A percentile compares a stretch with the other conserved stretches of the same genome.
Evolutionary conservation across 2,113 vertebrate species (phyloP).

Genomic region (Epinephelus moara): DNA sequence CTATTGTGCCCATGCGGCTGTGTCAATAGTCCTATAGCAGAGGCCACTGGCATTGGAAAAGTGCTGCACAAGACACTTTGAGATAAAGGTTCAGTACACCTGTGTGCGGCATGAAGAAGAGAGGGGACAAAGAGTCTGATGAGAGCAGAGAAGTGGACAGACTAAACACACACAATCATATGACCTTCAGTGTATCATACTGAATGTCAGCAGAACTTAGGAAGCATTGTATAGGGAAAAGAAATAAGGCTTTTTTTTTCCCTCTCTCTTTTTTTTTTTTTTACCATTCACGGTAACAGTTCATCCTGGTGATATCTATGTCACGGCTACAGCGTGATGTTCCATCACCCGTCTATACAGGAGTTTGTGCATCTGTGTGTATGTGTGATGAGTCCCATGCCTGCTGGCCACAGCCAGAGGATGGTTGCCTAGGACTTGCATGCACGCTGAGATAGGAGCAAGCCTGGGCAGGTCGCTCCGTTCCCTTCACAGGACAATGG

Average conservation of each 20-base stretch:
- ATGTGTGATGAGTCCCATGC: constrained; percentile 9
- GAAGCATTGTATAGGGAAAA: neutral
- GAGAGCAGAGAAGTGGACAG: constrained; percentile 21
- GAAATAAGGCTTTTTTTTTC: neutral
- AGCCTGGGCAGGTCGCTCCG: constrained; percentile 64
- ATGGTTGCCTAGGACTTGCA: constrained; percentile 61
- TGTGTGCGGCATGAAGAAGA: constrained; percentile 43
- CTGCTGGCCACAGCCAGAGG: constrained; percentile 40
- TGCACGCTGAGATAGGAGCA: constrained; percentile 62
- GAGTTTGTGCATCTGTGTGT: constrained; percentile 4
- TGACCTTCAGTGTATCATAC: constrained; percentile 3
- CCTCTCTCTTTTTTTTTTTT: neutral
- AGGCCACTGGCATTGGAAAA: constrained; percentile 61
- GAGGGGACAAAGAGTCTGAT: constrained; percentile 32
- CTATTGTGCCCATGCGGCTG: constrained; percentile 70
- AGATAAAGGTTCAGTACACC: constrained; percentile 63
- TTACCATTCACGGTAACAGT: neutral
- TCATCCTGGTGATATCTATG: constrained; percentile 16
- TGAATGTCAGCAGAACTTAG: constrained; percentile 35
- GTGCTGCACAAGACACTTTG: constrained; percentile 73
- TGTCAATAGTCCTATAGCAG: constrained; percentile 64
- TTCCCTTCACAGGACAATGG: constrained; percentile 57
- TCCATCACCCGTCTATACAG: constrained; percentile 2
- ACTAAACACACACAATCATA: constrained; percentile 1
- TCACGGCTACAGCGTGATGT: constrained; percentile 27